Base-by-base conservation (phyloP, 2,797 vertebrate genomes). In the Chaetophractus vellerosus region DNA sequence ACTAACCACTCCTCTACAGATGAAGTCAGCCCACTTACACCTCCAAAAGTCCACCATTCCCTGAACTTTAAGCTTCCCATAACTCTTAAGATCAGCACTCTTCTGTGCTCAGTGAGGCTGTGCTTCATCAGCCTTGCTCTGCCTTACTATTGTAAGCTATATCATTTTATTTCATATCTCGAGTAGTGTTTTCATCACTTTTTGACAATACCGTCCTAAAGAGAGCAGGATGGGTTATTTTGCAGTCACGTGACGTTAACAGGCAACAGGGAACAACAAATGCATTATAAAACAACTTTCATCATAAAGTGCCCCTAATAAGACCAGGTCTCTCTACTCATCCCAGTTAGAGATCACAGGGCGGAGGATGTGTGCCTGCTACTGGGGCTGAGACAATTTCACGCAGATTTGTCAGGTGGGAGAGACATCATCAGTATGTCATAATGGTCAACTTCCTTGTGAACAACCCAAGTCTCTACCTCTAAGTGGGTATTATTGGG, bases 131-230 rank as follows among this genome's bases (percentile, higher is more conserved):
- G 31, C 26, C 26, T 41, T 41, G 31, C 2, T 48, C 31, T 81
- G 3, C 24, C 55, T 80, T 75, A 18, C 16, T 59, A 55, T n/a
- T 23, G 9, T 36, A 45, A 61, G 59, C n/a, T 86, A 55, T n/a
- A 11, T 55, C 41, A 33, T 28, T 95, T 92, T 36, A 89, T 81
- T 89, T 92, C 85, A 85, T 41, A 50, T 89, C 38, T 48, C 3
- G 26, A 75, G 12, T 19, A 68, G 16, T 55, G 75, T 9, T 28
- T 50, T 55, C 36, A 9, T 36, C 10, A 33, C 19, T 68, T 52
- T 48, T 55, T 86, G 45, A 64, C 23, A 57, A 91, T 84, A 64
- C 28, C 45, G 10, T 45, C 45, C 24, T 68, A 45, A 79, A 79
- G 41, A 21, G 24, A 69, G 2, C 19, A 28, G 6, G 15, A 45